Evolutionary conservation across 2,797 vertebrate genomes (phyloP), one percentile per base, ranked within the genome.

Genomic region (Lophotriccus pileatus): DNA sequence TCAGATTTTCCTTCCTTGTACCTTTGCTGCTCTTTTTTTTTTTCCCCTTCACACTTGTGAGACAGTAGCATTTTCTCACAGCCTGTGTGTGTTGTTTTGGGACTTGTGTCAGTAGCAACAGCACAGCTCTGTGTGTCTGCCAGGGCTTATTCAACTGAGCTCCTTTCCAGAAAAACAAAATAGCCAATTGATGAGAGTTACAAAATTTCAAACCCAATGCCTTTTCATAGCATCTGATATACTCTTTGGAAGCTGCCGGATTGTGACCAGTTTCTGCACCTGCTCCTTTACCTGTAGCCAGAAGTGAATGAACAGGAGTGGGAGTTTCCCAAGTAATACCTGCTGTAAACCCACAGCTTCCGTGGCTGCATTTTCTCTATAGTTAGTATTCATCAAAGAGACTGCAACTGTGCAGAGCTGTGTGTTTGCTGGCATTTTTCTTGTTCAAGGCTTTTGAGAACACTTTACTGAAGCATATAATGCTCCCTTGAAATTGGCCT

Each of bases 321-420:
- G 47, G 49, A 62, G 30, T 73, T 89, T 88, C 73, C 89, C 67
- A 56, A 39, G 62, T 5, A 12, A 21, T 82, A 95, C 83, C 93
- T 94, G 77, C 74, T 53, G 11, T 3, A 90, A 89, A 74, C 21
- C 44, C 67, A 34, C 72, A 58, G 10, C 60, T 63, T 43, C 80
- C 16, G 1, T 3, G 34, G 30, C 73, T 70, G 69, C 20, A 1
- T 70, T 84, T 81, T n/a, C 91, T 66, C 70, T 16, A 67, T 87
- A 79, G 87, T 96, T 96, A 95, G 94, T 91, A 95, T 97, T 95
- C 95, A 94, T 85, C 85, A 60, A 94, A 79, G 87, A 86, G 37
- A 32, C 79, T 74, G 62, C 87, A 93, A 49, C 69, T 90, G 91
- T 59, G 63, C 85, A 84, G 85, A 76, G 67, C 89, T 95, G 94